Evolutionary conservation across 2,888 invertebrate genomes (phyloP), one percentile per base, ranked within the genome.

Genomic region (Seira musarum): DNA sequence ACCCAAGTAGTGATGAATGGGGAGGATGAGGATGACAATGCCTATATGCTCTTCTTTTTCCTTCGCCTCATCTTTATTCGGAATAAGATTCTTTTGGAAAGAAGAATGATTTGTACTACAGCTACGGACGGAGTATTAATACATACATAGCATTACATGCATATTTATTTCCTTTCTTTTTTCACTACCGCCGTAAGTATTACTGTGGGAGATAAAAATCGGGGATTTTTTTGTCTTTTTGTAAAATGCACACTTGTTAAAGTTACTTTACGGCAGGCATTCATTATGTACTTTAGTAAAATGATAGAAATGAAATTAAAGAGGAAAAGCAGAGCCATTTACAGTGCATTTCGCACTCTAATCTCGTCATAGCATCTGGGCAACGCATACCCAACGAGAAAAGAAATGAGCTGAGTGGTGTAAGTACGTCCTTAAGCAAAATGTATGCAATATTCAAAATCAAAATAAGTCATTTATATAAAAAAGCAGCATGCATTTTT

Each of bases 331-430:
- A 60, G 30, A 67, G 46, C 78, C 63, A 65, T 79, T 79, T 79
- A 53, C n/a, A 53, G 53, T 30, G 61, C 35, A 68, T 79, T 73
- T 79, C 73, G 70, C 72, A 78, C 72, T 25, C 35, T 80, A 80
- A 80, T 80, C 80, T 80, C 64, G 74, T 70, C 65, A 65, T n/a
- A 80, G 72, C n/a, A 80, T 80, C 80, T 80, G 57, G 68, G 53
- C 64, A 69, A 60, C 10, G 60, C 49, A 3, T 2, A 8, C 3
- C 30, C 30, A 30, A 30, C 30, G 15, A 49, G 22, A 60, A 21
- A 21, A 60, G n/a, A 60, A 60, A 60, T 60, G 8, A 60, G 60
- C 21, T 30, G 30, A 30, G 30, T 30, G 8, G 2, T 2, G 8
- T 49, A 15, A 49, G 49, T 49, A n/a, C 49, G 2, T 60, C 22